Evolutionary conservation across 1,140 invertebrate genomes (phyloP).

Genomic region (Scaptomyza hsui): DNA sequence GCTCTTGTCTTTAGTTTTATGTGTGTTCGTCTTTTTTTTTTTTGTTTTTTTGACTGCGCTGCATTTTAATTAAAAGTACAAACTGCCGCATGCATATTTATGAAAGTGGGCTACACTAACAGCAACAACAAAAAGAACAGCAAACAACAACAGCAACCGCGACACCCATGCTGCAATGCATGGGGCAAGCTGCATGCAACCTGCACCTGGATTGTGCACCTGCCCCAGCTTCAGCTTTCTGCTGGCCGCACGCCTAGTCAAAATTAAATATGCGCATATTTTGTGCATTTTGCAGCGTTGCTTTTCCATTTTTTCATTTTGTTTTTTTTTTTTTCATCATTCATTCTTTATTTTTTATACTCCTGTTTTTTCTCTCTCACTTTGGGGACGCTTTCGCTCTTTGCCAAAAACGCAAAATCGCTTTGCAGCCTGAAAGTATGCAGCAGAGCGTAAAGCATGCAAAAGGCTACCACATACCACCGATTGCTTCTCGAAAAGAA

Average conservation of each 20-base stretch:
- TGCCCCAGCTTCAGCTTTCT: slow-evolving; percentile 17
- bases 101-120: slow-evolving; percentile 59
- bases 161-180: slow-evolving; percentile 17
- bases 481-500: slow-evolving; percentile 43
- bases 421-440: slow-evolving; percentile 80
- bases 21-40: slow-evolving; percentile 7
- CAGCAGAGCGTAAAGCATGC: slow-evolving; percentile 74
- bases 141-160: slow-evolving; percentile 21
- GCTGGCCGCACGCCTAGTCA: slow-evolving; percentile 72
- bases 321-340: slow-evolving; percentile 13
- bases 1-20: slow-evolving; percentile 20
- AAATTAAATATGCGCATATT: slow-evolving; percentile 80
- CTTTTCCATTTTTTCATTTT: slow-evolving; percentile 46
- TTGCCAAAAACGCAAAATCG: slow-evolving; percentile 75
- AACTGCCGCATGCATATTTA: slow-evolving; percentile 79
- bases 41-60: slow-evolving; percentile 40
- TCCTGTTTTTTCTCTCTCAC: slow-evolving; percentile 13
- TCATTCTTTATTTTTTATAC: slow-evolving; percentile 3
- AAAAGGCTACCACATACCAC: slow-evolving; percentile 51
- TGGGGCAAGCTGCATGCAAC: slow-evolving; percentile 14
- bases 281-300: slow-evolving; percentile 72
- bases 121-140: slow-evolving; percentile 14
- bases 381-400: slow-evolving; percentile 44
- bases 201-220: slow-evolving; percentile 20
- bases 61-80: slow-evolving; percentile 78